Evolutionary conservation across 2,888 invertebrate species (phyloP), one percentile per base, ranked within the genome.

Genomic region (Tipula confusa): DNA sequence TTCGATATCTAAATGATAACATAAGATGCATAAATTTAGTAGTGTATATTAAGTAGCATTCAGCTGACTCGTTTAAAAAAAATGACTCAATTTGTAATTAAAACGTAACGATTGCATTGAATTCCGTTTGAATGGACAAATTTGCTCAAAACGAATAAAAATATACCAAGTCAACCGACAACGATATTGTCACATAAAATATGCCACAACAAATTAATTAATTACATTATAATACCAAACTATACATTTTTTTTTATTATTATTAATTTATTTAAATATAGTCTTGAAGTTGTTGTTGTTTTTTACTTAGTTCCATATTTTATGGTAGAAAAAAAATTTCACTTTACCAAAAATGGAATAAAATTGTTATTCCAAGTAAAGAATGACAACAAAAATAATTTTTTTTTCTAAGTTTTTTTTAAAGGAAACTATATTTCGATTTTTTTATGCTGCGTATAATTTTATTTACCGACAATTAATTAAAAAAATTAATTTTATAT

Each of bases 101-200:
- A 64, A n/a, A 64, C 11, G 11, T 24, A 64, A 64, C 64, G 64
- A 64, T 64, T 64, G 64, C 64, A 64, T 64, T 64, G 24, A 64
- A 64, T 64, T 64, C 64, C 64, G 64, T 24, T 64, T 18, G 18
- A 24, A 64, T 64, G 24, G 24, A 64, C 9, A 24, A 24, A 64
- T 64, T 43, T 43, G 7, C n/a, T 15, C 43, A 43, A 43, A 18
- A 43, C 43, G 4, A 7, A 64, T 64, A 64, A 64, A n/a, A 64
- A 18, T 64, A 64, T 64, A 64, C 64, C 64, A 64, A 64, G 64
- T 24, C 64, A 64, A 64, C 64, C 64, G 64, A 64, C n/a, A n/a
- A n/a, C 64, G 64, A 64, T 64, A 64, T 64, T 64, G 64, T 64
- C 64, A 64, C 64, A 64, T 64, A 64, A 64, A 64, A 64, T 64